phyloP scores from a whole-genome alignment of 2,113 vertebrate genomes.

The Proteles cristata region DNA sequence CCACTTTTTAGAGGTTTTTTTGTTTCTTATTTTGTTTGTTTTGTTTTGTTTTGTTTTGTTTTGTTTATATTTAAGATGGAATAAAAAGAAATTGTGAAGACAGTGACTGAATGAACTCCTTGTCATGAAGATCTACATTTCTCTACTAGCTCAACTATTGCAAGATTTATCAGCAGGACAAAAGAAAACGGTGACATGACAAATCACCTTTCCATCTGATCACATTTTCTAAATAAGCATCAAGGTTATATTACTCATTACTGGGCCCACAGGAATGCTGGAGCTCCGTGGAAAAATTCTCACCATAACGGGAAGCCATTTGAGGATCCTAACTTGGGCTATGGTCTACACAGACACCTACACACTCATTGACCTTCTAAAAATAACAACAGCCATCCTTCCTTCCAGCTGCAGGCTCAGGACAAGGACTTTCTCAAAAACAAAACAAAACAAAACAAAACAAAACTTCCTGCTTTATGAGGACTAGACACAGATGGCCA shows the following conservation, averaged over 20 bases:
- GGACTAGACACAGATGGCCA: slow-evolving; percentile 39
- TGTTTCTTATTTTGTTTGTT: neutral
- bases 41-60: neutral
- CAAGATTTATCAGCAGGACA: neutral
- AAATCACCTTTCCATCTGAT: neutral
- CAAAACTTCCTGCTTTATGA: slow-evolving; percentile 40
- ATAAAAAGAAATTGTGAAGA: neutral
- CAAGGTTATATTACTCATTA: rapidly evolving
- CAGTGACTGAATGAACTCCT: neutral
- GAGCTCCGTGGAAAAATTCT: neutral
- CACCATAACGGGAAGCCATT: neutral
- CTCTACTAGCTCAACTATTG: neutral
- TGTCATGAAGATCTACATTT: neutral
- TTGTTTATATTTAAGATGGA: neutral
- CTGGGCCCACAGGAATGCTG: neutral
- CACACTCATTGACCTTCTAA: neutral
- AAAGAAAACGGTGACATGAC: too few species aligned
- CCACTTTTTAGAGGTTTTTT: neutral
- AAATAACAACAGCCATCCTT: neutral
- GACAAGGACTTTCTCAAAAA: slow-evolving; percentile 26
- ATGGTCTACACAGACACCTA: neutral
- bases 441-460: neutral
- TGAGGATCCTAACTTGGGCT: neutral
- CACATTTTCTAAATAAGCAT: neutral
- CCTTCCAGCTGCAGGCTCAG: slow-evolving; percentile 53